Evolutionary conservation across 2,113 vertebrate genomes (phyloP), one percentile per base, ranked within the genome.

Genomic region (Microtus oregoni): DNA sequence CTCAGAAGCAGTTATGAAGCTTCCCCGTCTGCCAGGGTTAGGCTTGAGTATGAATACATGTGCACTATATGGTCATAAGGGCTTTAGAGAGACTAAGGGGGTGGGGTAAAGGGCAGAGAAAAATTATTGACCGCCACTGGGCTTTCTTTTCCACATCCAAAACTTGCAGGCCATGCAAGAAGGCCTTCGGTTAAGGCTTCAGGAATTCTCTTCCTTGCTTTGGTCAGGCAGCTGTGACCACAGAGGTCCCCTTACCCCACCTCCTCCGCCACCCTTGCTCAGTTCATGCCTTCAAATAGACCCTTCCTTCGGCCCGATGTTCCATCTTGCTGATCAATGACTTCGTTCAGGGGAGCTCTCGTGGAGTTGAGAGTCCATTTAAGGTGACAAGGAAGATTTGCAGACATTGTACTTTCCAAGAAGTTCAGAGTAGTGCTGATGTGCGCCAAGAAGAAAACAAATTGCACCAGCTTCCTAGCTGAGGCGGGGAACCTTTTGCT

Each of bases 361-460:
- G 82, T 87, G 88, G 81, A 86, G 77, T 73, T 87, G 83, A 78
- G 85, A 96, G 70, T 91, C 86, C 95, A 97, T 97, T 96, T 96
- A 94, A 97, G 94, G 97, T 96, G 97, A 97, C 95, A 94, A 41
- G 50, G 41, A 63, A 89, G 92, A 97, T 97, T 89, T 97, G 97
- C 96, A 96, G 97, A 95, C 92, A 55, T 83, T 93, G 97, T 97
- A 97, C 96, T 94, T 94, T 96, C 86, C 88, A 77, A 47, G 82
- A 96, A 97, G 97, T 97, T 97, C 95, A 94, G 85, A 92, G 94
- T 97, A 97, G 78, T 97, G 95, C 97, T 97, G 97, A 98, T 73
- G 41, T 61, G 55, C 73, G 19, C 1, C 38, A 94, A 78, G 97
- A 91, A 95, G 92, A 72, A 97, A 94, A 97, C 92, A 94, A 95